These are phyloP conservation scores for Amaurobius ferox DNA, from an alignment of 2,888 invertebrate genomes.

Conservation along the genomic window DNA sequence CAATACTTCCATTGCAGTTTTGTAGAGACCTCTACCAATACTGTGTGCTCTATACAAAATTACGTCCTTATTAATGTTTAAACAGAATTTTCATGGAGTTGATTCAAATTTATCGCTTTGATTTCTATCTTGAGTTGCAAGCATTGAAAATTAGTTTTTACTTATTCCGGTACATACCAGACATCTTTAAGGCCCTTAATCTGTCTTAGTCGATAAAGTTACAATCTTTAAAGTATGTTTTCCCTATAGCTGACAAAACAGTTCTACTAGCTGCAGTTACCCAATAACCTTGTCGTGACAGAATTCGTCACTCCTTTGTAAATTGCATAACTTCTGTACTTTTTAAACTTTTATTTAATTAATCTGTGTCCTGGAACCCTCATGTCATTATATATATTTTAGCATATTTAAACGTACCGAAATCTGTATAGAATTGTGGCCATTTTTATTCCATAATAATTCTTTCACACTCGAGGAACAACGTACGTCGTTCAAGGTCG, in stretches of 20 bases:
- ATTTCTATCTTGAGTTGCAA: conserved; percentile 32
- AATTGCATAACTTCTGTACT: too few species aligned
- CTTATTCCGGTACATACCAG: conserved; percentile 16
- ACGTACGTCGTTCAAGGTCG: too few species aligned
- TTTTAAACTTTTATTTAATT: too few species aligned
- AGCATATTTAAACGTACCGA: too few species aligned
- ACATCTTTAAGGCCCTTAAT: neutral
- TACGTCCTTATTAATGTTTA: conserved; percentile 7
- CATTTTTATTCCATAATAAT: too few species aligned
- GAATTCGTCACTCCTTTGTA: too few species aligned
- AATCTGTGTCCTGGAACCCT: too few species aligned
- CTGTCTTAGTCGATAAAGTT: neutral
- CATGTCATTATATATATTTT: too few species aligned
- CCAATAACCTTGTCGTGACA: too few species aligned
- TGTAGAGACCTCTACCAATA: conserved; percentile 6
- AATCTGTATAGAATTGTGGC: too few species aligned
- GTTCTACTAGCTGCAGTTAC: conserved; percentile 20
- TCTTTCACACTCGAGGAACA: too few species aligned
- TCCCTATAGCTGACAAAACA: conserved; percentile 30
- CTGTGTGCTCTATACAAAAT: conserved; percentile 12
- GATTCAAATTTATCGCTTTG: conserved; percentile 6
- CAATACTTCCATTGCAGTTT: neutral
- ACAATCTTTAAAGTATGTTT: conserved; percentile 16
- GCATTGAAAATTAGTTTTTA: conserved; percentile 25
- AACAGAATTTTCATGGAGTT: neutral